Percentiles rank a stretch among this genome's conserved stretches.
These are phyloP conservation scores for Neofelis nebulosa DNA, from an alignment of 2,113 vertebrate species.

Conservation along the genomic window DNA sequence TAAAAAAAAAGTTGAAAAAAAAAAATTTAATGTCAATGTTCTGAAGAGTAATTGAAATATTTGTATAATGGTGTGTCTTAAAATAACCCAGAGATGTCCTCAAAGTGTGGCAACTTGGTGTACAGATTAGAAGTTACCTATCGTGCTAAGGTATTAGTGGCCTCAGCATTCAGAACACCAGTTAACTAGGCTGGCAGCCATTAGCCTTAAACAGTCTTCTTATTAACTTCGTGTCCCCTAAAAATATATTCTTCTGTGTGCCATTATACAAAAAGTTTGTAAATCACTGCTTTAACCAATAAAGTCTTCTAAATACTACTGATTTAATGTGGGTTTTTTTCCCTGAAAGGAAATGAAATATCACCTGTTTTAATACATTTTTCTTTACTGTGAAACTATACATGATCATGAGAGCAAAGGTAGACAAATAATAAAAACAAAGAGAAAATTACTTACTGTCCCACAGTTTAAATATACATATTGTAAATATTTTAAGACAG, in stretches of 20 bases:
- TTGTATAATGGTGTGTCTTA: not conserved
- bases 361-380: not conserved
- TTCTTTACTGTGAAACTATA: not conserved
- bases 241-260: not conserved
- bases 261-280: not conserved
- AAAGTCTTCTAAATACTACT: not conserved
- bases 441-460: not conserved
- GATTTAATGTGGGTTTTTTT: not conserved
- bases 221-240: not conserved
- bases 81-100: not conserved
- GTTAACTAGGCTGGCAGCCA: no score
- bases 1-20: no score
- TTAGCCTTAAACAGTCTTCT: not conserved
- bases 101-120: not conserved
- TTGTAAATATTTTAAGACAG: not conserved
- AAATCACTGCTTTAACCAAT: not conserved
- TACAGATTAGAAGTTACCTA: not conserved
- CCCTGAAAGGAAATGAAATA: not conserved
- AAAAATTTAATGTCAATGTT: not conserved
- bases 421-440: not conserved
- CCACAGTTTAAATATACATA: not conserved
- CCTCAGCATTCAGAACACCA: not conserved
- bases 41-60: not conserved
- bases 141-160: no score
- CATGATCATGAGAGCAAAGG: not conserved